Conservation (phyloP, 1,140 invertebrate genomes). For the Aphaenogaster floridana region DNA sequence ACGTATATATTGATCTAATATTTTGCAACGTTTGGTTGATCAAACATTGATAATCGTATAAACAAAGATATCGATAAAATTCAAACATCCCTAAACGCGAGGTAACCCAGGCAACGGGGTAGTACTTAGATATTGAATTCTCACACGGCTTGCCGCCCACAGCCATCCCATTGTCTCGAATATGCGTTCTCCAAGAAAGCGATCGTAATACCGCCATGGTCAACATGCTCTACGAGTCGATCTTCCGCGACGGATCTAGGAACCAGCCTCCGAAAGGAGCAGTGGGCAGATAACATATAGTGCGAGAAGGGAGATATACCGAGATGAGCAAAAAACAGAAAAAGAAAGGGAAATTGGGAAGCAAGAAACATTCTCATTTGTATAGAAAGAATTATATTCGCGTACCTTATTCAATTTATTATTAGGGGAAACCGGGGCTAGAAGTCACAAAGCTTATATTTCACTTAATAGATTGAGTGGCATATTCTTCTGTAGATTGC, state of each 20-base stretch:
- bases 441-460: no score
- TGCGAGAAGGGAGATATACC: slow-evolving; percentile 2
- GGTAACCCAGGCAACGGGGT: not conserved
- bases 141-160: slow-evolving; percentile 50
- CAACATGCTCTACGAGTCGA: slow-evolving; percentile 33
- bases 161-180: slow-evolving; percentile 34
- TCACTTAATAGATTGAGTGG: no score
- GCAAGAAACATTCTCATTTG: slow-evolving; percentile 18
- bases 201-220: slow-evolving; percentile 60
- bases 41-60: not conserved
- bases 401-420: not conserved
- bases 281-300: slow-evolving; percentile 45
- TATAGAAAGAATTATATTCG: not conserved
- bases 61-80: slow-evolving; percentile 25
- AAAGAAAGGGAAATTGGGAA: not conserved
- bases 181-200: not conserved
- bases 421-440: not conserved
- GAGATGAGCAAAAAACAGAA: not conserved
- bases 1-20: not conserved
- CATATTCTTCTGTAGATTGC: no score
- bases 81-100: not conserved
- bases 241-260: slow-evolving; percentile 4
- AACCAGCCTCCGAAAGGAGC: slow-evolving; percentile 36
- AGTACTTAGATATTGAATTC: slow-evolving; percentile 39
- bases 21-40: not conserved